Evolutionary conservation across 2,888 invertebrate species (phyloP).

Genomic region (Chrysodeixis includens): DNA sequence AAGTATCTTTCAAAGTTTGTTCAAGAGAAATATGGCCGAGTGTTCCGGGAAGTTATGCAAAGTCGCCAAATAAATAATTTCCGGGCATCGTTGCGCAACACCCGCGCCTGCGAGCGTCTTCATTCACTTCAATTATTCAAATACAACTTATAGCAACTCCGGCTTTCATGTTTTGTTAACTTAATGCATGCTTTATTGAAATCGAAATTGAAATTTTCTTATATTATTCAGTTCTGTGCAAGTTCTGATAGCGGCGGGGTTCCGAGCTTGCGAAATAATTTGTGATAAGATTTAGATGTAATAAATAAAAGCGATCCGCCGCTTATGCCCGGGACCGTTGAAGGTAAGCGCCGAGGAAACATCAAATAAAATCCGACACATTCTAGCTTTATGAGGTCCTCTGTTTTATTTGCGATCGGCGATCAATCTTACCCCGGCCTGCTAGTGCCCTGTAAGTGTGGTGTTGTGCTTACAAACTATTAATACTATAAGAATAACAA

Average conservation of each 20-base stretch:
- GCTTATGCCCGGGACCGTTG: neutral
- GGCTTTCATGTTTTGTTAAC: constrained; percentile 26
- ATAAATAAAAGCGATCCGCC: constrained; percentile 11
- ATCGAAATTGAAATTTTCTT: neutral
- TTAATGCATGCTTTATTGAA: constrained; percentile 13
- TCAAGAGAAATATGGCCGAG: constrained; percentile 12
- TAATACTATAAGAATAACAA: constrained; percentile 41
- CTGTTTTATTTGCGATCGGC: constrained; percentile 5
- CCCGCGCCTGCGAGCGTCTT: constrained; percentile 21
- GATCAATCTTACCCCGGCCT: neutral
- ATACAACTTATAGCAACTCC: constrained; percentile 49
- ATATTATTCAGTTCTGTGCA: neutral
- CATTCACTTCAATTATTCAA: constrained; percentile 63
- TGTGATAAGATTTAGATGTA: neutral
- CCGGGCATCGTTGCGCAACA: constrained; percentile 33
- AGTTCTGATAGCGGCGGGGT: neutral
- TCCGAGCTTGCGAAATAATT: neutral
- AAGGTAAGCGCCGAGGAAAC: constrained; percentile 11
- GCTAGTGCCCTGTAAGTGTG: constrained; percentile 9
- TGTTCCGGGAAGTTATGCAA: constrained; percentile 23
- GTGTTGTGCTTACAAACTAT: constrained; percentile 26
- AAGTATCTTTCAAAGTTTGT: constrained; percentile 13
- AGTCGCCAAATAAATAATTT: constrained; percentile 43
- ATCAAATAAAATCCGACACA: constrained; percentile 11
- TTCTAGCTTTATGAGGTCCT: constrained; percentile 3